Evolutionary conservation across 2,797 vertebrate species (phyloP), one percentile per base, ranked within the genome.

Genomic region (Danio albolineatus): DNA sequence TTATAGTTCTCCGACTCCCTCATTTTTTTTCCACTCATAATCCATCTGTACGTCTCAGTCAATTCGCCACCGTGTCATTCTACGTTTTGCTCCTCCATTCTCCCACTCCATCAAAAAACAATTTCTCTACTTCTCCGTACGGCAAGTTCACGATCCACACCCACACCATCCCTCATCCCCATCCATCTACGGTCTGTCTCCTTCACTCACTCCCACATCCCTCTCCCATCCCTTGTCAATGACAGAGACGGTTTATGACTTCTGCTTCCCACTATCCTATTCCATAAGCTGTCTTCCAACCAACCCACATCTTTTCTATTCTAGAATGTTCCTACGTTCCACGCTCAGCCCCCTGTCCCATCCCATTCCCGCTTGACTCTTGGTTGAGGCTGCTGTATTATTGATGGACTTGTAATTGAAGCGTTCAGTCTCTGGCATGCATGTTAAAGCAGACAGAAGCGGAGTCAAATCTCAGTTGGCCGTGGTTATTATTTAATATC

Each of bases 361-460:
- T 51, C 38, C 39, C 14, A 46, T 75, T 76, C 21, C 60, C 6
- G 8, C 19, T 41, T 7, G 0, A 7, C 78, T 48, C 41, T 66
- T 67, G 28, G 73, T 85, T 70, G 73, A 78, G 72, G 78, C 81
- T 66, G 19, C 83, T 90, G 88, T 90, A 91, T 88, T 86, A 91
- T 91, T 89, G 86, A 93, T 89, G 71, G 44, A 4, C 39, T 59
- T 19, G 78, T 92, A 92, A 93, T 90, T 89, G 84, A 92, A 86
- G 86, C 82, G 76, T 87, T 83, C 76, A 48, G 56, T 79, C 41
- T 57, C 76, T 71, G 59, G 80, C 86, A 86, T 66, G 86, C 81
- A 75, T 83, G 82, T 65, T 75, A 64, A 91, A 88, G 73, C 82
- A 83, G 83, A 67, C 76, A 82, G 86, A 89, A 88, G 89, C 82